Evolutionary conservation across 2,113 vertebrate species (phyloP).

Genomic region (Dinomys branickii): DNA sequence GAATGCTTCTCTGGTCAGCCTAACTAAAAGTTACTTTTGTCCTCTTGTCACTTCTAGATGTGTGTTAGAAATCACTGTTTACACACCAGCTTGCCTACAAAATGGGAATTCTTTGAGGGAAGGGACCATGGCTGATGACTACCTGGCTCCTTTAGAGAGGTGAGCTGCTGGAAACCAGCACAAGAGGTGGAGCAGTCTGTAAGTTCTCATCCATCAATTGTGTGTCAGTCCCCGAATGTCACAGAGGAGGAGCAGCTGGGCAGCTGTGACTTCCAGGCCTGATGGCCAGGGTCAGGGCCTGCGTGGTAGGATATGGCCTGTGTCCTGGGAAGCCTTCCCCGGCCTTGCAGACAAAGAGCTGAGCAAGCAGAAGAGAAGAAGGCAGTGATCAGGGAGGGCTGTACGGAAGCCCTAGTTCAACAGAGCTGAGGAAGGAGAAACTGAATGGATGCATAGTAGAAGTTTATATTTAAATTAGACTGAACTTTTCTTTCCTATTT

Average conservation of each 20-base stretch:
- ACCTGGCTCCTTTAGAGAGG: background rate
- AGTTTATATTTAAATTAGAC: slow-evolving; percentile 27
- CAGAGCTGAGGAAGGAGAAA: background rate
- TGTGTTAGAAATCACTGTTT: background rate
- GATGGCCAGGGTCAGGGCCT: background rate
- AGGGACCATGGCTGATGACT: background rate
- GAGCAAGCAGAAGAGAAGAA: background rate
- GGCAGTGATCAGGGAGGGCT: background rate
- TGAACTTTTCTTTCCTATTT: background rate
- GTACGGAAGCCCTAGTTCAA: background rate
- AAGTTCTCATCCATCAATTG: background rate
- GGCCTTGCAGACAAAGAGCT: background rate
- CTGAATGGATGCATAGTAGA: background rate
- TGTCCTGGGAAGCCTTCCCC: background rate
- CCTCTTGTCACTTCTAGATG: background rate
- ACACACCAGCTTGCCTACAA: background rate
- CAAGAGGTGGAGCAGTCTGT: background rate
- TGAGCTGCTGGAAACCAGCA: background rate
- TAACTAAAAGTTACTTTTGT: background rate
- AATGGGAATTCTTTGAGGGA: background rate
- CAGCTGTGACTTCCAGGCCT: background rate
- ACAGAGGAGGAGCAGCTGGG: background rate
- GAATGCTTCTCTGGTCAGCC: background rate
- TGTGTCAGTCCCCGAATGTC: background rate
- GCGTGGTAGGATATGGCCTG: no score